Evolutionary conservation across 2,888 invertebrate species (phyloP).

Genomic region (Mimumesa dahlbomi): DNA sequence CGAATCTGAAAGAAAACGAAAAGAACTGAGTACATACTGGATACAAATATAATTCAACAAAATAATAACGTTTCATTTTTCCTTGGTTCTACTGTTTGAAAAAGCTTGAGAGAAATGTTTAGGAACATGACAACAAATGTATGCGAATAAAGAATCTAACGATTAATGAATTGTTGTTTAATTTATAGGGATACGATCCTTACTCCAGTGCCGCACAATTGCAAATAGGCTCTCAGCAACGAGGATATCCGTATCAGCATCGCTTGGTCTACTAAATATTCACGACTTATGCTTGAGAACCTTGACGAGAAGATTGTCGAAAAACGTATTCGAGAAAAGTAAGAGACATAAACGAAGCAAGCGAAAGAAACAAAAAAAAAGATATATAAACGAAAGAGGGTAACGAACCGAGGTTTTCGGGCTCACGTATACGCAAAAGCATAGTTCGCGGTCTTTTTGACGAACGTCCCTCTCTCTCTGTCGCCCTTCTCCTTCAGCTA

Average conservation of each 20-base stretch:
- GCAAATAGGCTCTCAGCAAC: conserved; percentile 70
- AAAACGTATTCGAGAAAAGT: conserved; percentile 2
- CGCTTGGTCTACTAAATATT: conserved; percentile 70
- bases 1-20: neutral
- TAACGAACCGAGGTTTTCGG: conserved; percentile 28
- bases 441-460: conserved; percentile 14
- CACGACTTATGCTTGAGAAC: neutral
- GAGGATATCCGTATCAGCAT: conserved; percentile 72
- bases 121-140: too few relatives aligned
- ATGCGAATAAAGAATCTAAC: neutral
- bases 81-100: too few relatives aligned
- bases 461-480: conserved; percentile 23
- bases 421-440: conserved; percentile 19
- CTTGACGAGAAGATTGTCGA: neutral
- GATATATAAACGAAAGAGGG: too few relatives aligned
- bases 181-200: conserved; percentile 70
- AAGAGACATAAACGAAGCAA: conserved; percentile 18
- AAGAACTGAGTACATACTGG: neutral
- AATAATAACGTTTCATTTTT: too few relatives aligned
- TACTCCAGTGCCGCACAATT: conserved; percentile 68
- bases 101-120: too few relatives aligned
- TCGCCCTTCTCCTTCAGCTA: conserved; percentile 20
- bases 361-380: too few relatives aligned
- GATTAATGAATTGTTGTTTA: neutral
- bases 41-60: too few relatives aligned